Evolutionary conservation across 2,888 invertebrate species (phyloP), one percentile per base, ranked within the genome.

Genomic region (Chesias legatella): DNA sequence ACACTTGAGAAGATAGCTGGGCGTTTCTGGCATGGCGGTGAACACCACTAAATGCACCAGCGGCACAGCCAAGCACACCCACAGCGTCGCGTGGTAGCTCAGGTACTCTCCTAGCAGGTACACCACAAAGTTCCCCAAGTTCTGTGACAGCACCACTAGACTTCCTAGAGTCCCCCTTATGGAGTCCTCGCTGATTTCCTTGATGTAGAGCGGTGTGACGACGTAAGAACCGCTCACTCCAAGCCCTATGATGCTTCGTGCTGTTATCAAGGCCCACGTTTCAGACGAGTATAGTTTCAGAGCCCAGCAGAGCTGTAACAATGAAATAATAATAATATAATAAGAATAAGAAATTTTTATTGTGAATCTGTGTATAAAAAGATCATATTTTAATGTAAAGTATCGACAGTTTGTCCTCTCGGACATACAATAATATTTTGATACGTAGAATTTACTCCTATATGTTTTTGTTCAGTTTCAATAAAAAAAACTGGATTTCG

Each of bases 181-280:
- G 4, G 77, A 72, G 41, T 86, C 85, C 30, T 88, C 85, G 51
- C 86, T 84, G 36, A 84, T 86, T 44, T 88, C 88, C 41, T 88
- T 88, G 43, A 88, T 82, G 60, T 88, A 88, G 0, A 88, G 53
- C 0, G 88, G 88, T 0, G 85, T 84, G 34, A 88, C 88, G 0
- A 88, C 85, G 47, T 85, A 88, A 9, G 79, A 75, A 0, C 88
- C 86, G 20, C 79, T 78, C 0, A 83, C 81, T 0, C 86, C 85
- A 0, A 86, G 53, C 0, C 88, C 88, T 5, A 86, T 65, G 5
- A 85, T 73, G 0, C 78, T 84, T 6, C 88, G 63, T 0, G 88
- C 88, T 0, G 77, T 71, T 35, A 88, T 85, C 0, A 88, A 56
- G 0, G 84, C 85, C 88, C 88, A 86, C 0, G 80, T 79, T 10